phyloP scores from a whole-genome alignment of 2,888 invertebrate genomes.

The Suillia variegata region DNA sequence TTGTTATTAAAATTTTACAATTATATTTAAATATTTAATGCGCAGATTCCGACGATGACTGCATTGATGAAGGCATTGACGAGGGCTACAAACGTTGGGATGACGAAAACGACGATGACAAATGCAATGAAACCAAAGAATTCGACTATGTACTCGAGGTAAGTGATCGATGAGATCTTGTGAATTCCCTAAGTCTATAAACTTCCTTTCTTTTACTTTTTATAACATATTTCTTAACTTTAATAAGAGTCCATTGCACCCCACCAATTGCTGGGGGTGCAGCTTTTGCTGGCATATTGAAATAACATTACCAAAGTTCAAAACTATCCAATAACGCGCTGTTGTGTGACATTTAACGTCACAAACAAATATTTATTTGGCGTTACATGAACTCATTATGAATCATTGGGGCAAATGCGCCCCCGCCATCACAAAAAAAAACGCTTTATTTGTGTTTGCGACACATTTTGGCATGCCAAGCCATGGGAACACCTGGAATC shows the following conservation, averaged over 20 bases:
- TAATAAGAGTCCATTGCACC: no score
- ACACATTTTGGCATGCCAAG: neutral
- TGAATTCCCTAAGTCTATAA: no score
- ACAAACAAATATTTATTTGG: no score
- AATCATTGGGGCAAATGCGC: neutral
- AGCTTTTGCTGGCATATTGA: no score
- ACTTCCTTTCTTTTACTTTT: neutral
- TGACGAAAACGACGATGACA: constrained; percentile 66
- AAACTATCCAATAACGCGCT: no score
- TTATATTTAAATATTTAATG: no score
- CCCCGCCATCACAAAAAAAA: neutral
- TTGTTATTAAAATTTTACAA: no score
- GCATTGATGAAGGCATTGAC: constrained; percentile 86
- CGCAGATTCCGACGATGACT: constrained; percentile 81
- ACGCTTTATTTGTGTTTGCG: neutral
- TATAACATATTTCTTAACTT: neutral
- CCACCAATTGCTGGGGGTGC: no score
- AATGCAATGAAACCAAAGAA: constrained; percentile 61
- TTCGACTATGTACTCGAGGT: constrained; percentile 61
- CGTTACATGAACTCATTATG: no score
- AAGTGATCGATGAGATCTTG: constrained; percentile 28
- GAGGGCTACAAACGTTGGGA: constrained; percentile 68
- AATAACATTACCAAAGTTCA: no score
- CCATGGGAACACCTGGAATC: constrained; percentile 1
- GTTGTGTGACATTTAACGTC: no score